Evolutionary conservation across 1,140 invertebrate genomes (phyloP), one percentile per base, ranked within the genome.

Genomic region (Teleogryllus occipitalis): DNA sequence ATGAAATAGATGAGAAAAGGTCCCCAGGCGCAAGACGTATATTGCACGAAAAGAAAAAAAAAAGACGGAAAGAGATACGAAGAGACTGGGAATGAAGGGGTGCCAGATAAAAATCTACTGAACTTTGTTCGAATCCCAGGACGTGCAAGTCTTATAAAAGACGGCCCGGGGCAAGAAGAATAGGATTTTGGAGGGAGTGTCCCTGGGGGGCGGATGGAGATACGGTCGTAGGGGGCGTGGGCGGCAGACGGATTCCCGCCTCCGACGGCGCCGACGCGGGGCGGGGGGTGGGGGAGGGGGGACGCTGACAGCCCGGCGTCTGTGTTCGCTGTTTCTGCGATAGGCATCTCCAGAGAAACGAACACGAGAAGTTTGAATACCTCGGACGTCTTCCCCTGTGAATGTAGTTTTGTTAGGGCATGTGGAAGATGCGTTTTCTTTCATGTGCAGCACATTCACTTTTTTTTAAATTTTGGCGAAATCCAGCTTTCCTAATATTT

Each of bases 71-170:
- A 65, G 18, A 65, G 18, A 65, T 65, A 65, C 54, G 54, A 14
- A 18, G 54, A 65, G 18, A 18, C 18, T 18, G 10, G 54, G 54
- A 18, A 65, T 65, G 54, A 65, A 39, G 54, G 10, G 54, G 54
- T 14, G 54, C 54, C 54, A 65, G 54, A 65, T 65, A 65, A 65
- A 65, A 65, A 65, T 65, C 54, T 65, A 65, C 54, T 65, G 54
- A 65, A 65, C 54, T 65, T 65, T 65, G 54, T 65, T 65, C 54
- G 54, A 65, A 65, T 65, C 54, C 54, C 54, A 65, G 54, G 10
- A 65, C 54, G 54, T 65, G 54, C 54, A 65, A 65, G 54, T 65
- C 54, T 65, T 65, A 65, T 65, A 65, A 65, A 65, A 65, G 54
- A 65, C 10, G 10, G 54, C 18, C 54, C 54, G 54, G 54, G 18